Conservation (phyloP, 1,140 invertebrate genomes). For the Drosophila sturtevanti region DNA sequence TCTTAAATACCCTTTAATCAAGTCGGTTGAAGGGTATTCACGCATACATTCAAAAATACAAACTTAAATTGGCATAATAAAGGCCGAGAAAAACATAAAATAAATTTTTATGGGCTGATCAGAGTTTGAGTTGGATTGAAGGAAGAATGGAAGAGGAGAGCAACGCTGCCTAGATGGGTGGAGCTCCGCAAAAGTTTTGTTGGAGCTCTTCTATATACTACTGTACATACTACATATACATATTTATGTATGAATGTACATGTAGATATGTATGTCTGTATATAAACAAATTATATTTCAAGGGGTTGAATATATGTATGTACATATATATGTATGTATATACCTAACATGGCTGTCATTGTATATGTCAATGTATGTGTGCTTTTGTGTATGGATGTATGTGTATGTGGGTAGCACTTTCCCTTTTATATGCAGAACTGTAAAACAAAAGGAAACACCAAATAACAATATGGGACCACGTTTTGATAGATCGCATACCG, state of each 20-base stretch:
- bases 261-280: background rate
- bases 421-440: slow-evolving; percentile 52
- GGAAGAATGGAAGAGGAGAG: background rate
- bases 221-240: too few species aligned
- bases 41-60: too few species aligned
- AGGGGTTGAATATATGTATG: slow-evolving; percentile 10
- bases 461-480: background rate
- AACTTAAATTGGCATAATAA: slow-evolving; percentile 2
- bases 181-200: background rate
- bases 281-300: slow-evolving; percentile 7
- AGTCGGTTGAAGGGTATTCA: background rate
- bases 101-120: background rate
- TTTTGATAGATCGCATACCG: background rate
- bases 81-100: background rate
- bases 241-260: too few species aligned
- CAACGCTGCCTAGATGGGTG: background rate
- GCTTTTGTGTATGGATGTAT: slow-evolving; percentile 38
- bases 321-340: too few species aligned
- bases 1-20: background rate
- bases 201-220: too few species aligned
- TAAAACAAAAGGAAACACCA: slow-evolving; percentile 60
- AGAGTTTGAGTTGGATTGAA: background rate
- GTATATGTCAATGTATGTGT: slow-evolving; percentile 14
- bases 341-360: background rate
- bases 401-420: slow-evolving; percentile 50